Evolutionary conservation across 2,888 invertebrate species (phyloP).

Genomic region (Agrochola circellaris): DNA sequence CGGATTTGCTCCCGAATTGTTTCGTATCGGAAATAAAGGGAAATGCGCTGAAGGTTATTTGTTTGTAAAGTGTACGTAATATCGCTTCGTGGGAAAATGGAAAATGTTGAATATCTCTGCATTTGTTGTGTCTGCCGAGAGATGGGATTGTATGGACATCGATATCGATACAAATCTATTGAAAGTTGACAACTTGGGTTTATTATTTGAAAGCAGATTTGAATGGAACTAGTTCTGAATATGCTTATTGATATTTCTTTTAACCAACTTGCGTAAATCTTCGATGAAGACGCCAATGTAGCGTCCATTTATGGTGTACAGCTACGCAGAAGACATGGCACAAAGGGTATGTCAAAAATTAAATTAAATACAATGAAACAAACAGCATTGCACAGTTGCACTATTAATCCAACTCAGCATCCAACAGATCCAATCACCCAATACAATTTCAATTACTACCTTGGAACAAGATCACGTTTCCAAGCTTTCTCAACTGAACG

Average conservation of each 20-base stretch:
- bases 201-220: conserved; percentile 11
- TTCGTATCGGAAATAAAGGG: conserved; percentile 59
- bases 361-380: neutral
- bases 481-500: neutral
- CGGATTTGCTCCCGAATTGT: conserved; percentile 54
- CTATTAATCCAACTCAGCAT: neutral
- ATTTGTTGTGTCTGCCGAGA: conserved; percentile 9
- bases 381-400: neutral
- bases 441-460: conserved; percentile 11
- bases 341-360: neutral
- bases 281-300: neutral
- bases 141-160: conserved; percentile 4
- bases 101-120: conserved; percentile 12
- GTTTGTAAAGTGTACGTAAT: conserved; percentile 48
- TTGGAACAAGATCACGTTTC: neutral
- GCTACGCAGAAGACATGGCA: neutral
- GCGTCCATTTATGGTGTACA: neutral
- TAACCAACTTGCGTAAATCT: neutral
- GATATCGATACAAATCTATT: conserved; percentile 15
- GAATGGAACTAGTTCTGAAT: neutral
- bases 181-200: conserved; percentile 15
- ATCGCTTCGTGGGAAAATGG: conserved; percentile 15
- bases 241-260: neutral
- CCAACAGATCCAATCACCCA: neutral
- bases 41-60: conserved; percentile 46